A percentile compares a stretch with the other conserved stretches of the same genome.
Evolutionary conservation across 1,140 invertebrate genomes (phyloP).

Genomic region (Cecropterus lyciades): DNA sequence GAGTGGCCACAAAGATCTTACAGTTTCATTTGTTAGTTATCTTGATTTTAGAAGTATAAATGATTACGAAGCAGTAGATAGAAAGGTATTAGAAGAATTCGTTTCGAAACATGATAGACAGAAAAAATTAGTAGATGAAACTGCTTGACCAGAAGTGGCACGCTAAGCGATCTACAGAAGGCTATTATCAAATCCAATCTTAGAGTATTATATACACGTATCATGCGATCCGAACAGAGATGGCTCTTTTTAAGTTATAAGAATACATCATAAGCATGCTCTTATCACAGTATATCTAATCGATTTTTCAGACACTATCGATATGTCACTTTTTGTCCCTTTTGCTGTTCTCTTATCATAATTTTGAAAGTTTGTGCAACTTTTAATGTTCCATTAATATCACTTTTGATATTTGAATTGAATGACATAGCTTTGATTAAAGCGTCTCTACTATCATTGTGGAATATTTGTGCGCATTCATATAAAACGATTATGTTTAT

Average conservation of each 20-base stretch:
- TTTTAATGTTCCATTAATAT: constrained; percentile 31
- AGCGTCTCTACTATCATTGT: constrained; percentile 22
- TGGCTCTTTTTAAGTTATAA: constrained; percentile 44
- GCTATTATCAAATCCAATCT: constrained; percentile 75
- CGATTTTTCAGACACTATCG: constrained; percentile 65
- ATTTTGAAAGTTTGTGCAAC: constrained; percentile 32
- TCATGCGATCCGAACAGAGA: constrained; percentile 53
- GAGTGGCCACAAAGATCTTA: constrained; percentile 64
- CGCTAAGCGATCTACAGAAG: constrained; percentile 79
- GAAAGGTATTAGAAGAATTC: constrained; percentile 13
- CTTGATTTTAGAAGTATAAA: constrained; percentile 27
- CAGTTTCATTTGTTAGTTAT: constrained; percentile 49
- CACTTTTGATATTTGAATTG: constrained; percentile 32
- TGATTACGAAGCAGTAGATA: constrained; percentile 31
- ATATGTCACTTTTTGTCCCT: constrained; percentile 64
- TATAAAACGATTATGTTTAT: constrained; percentile 37
- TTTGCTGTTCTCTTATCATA: constrained; percentile 31
- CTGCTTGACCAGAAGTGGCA: constrained; percentile 59
- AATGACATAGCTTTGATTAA: constrained; percentile 32
- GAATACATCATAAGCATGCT: constrained; percentile 70
- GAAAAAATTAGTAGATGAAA: constrained; percentile 39
- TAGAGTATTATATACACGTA: constrained; percentile 49
- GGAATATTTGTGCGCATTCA: constrained; percentile 54
- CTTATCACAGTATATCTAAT: constrained; percentile 81
- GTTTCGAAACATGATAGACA: constrained; percentile 12